Evolutionary conservation across 2,113 vertebrate genomes (phyloP).

Genomic region (Platichthys flesus): DNA sequence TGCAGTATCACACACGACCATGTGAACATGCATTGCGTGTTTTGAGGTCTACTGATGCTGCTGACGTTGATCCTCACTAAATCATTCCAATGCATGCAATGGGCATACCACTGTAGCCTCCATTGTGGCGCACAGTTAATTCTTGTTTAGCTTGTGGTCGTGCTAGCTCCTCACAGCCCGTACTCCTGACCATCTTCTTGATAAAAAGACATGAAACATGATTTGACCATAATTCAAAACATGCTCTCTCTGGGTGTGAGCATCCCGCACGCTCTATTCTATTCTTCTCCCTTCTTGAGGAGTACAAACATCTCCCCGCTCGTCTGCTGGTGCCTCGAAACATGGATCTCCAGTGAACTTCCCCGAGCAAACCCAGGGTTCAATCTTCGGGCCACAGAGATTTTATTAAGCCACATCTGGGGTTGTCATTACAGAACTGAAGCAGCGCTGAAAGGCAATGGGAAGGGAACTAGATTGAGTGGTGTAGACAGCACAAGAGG

Average conservation of each 20-base stretch:
- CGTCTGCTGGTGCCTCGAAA: slow-evolving; percentile 53
- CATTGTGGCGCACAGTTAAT: slow-evolving; percentile 50
- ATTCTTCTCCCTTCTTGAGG: slow-evolving; percentile 23
- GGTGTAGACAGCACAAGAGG: slow-evolving; percentile 19
- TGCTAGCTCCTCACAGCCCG: slow-evolving; percentile 33
- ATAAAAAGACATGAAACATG: slow-evolving; percentile 80
- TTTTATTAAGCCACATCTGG: slow-evolving; percentile 79
- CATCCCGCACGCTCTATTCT: slow-evolving; percentile 38
- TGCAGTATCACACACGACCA: slow-evolving; percentile 44
- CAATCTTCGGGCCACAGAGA: slow-evolving; percentile 61
- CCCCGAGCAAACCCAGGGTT: slow-evolving; percentile 57
- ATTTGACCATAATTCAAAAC: slow-evolving; percentile 75
- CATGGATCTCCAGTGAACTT: slow-evolving; percentile 65
- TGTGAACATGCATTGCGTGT: slow-evolving; percentile 59
- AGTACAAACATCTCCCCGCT: slow-evolving; percentile 11
- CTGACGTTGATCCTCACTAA: slow-evolving; percentile 63
- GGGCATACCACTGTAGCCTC: slow-evolving; percentile 60
- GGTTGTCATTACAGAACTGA: slow-evolving; percentile 56
- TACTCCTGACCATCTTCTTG: slow-evolving; percentile 69
- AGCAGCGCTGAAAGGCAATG: slow-evolving; percentile 28
- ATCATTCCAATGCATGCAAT: slow-evolving; percentile 73
- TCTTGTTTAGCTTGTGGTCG: slow-evolving; percentile 75
- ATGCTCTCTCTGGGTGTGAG: slow-evolving; percentile 33
- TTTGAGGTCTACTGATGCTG: slow-evolving; percentile 44
- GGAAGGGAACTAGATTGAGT: slow-evolving; percentile 38